Conservation (phyloP, 2,113 vertebrate species). For the Chascanopsetta lugubris region DNA sequence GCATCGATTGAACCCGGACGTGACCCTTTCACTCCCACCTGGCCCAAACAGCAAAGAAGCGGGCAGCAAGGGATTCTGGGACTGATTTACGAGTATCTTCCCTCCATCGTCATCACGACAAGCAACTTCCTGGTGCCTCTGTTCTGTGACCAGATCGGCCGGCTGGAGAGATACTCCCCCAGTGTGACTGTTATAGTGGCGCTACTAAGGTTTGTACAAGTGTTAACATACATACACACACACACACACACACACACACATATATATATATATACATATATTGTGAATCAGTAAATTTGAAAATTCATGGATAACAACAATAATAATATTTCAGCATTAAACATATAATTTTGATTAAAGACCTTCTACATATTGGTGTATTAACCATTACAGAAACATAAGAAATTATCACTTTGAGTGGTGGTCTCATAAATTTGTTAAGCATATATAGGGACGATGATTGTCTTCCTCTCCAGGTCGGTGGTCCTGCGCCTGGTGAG, state of each 20-base stretch:
- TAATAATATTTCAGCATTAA: too few species aligned
- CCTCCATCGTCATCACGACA: conserved; percentile 87
- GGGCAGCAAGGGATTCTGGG: conserved; percentile 53
- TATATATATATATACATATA: too few species aligned
- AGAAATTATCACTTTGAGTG: too few species aligned
- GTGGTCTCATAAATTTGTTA: too few species aligned
- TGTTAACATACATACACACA: too few species aligned
- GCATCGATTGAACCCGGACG: neutral
- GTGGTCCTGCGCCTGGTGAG: conserved; percentile 85
- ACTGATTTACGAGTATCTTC: conserved; percentile 83
- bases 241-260: too few species aligned
- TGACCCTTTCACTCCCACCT: conserved; percentile 4
- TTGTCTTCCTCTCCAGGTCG: conserved; percentile 73
- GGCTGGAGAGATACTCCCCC: conserved; percentile 80
- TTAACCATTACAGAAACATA: too few species aligned
- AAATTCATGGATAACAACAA: too few species aligned
- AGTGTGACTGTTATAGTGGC: conserved; percentile 82
- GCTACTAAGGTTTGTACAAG: conserved; percentile 66
- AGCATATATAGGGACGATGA: too few species aligned
- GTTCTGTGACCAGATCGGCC: conserved; percentile 81
- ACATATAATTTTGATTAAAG: too few species aligned
- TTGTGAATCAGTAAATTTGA: too few species aligned
- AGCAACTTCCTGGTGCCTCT: conserved; percentile 87
- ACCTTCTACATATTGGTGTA: too few species aligned
- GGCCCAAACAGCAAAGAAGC: conserved; percentile 10